A percentile compares a stretch with the other conserved stretches of the same genome.
Conservation (phyloP, 2,113 vertebrate genomes). For the Tragelaphus strepsiceros region DNA sequence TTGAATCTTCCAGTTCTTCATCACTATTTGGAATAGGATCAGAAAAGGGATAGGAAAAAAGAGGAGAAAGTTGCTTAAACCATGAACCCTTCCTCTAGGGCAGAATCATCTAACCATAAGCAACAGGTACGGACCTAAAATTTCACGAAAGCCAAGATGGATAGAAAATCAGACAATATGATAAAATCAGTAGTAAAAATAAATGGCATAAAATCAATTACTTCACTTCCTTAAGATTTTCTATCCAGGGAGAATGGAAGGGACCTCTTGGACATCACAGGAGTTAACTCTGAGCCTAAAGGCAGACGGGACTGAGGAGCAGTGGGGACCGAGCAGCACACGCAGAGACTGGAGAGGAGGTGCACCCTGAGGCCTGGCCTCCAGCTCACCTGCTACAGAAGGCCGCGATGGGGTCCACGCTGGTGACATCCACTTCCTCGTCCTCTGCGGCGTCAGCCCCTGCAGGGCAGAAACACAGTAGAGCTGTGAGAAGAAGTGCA, state of each 20-base stretch:
- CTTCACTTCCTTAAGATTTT: neutral
- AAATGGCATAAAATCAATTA: neutral
- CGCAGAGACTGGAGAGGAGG: neutral
- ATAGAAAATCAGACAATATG: neutral
- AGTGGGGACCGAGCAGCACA: neutral
- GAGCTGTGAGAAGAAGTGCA: neutral
- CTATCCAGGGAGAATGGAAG: neutral
- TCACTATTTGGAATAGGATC: constrained; percentile 83
- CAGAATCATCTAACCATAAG: constrained; percentile 38
- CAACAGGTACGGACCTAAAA: neutral
- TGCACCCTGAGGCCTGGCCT: fast-evolving
- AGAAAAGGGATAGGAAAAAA: constrained; percentile 67
- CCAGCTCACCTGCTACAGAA: constrained; percentile 93
- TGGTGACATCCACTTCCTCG: constrained; percentile 96
- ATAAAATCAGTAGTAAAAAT: neutral
- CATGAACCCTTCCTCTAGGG: constrained; percentile 57
- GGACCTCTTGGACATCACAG: neutral
- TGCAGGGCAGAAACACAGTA: constrained; percentile 64
- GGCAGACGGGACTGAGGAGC: neutral
- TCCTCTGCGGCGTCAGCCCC: constrained; percentile 96
- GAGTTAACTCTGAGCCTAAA: neutral
- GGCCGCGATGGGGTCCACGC: constrained; percentile 95
- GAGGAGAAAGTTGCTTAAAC: constrained; percentile 73
- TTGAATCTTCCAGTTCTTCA: constrained; percentile 96
- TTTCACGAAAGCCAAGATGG: neutral